phyloP scores from a whole-genome alignment of 2,888 invertebrate species.

The Hydroisotoma schaefferi region DNA sequence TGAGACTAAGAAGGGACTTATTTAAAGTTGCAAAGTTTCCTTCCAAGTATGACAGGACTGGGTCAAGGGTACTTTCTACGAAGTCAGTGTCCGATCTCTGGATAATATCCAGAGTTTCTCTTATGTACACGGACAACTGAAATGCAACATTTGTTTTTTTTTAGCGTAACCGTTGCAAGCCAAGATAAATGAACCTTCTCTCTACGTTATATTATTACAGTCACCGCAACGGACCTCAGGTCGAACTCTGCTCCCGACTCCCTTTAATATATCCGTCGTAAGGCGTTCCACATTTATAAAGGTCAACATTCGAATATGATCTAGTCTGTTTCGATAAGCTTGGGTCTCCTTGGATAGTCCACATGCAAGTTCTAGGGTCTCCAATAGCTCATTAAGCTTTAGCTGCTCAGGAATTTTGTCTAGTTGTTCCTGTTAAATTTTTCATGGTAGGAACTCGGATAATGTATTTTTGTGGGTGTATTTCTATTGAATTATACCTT shows the following conservation, averaged over 20 bases:
- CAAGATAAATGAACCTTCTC: no score
- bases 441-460: not conserved
- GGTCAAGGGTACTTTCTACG: conserved; percentile 27
- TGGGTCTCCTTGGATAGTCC: conserved; percentile 24
- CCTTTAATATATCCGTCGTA: conserved; percentile 35
- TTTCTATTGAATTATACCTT: conserved; percentile 25
- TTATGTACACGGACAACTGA: conserved; percentile 14
- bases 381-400: conserved; percentile 26
- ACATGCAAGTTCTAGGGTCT: conserved; percentile 28
- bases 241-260: conserved; percentile 30
- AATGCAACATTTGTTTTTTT: not conserved
- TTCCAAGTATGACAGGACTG: conserved; percentile 37
- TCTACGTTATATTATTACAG: no score
- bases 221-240: no score
- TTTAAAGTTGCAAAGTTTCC: conserved; percentile 36
- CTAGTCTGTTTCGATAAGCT: conserved; percentile 22
- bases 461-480: not conserved
- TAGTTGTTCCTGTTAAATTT: conserved; percentile 25
- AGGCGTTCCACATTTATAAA: conserved; percentile 31
- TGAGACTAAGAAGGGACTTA: conserved; percentile 30
- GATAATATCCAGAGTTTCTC: conserved; percentile 14
- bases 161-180: no score
- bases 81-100: not conserved
- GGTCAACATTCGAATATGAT: conserved; percentile 19
- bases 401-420: conserved; percentile 34